Conservation (phyloP, 2,797 vertebrate genomes). For the Coendou prehensilis region DNA sequence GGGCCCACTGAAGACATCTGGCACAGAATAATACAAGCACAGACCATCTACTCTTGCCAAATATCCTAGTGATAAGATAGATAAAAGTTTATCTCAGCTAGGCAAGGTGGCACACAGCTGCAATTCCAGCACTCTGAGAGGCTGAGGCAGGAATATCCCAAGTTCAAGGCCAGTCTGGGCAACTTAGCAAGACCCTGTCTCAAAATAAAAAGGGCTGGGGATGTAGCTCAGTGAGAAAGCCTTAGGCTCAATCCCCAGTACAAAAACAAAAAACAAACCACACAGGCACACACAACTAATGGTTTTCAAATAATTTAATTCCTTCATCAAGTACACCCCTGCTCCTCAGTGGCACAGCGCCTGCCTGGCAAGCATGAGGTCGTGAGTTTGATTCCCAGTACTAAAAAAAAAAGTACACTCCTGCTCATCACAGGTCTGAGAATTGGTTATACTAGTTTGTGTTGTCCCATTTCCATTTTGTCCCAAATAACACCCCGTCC, state of each 20-base stretch:
- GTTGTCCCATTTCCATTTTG: background rate
- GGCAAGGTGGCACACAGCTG: background rate
- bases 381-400: too few species aligned
- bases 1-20: background rate
- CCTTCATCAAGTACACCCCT: background rate
- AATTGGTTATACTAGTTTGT: background rate
- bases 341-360: background rate
- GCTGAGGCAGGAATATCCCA: background rate
- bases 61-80: background rate
- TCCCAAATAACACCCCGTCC: constrained; percentile 1
- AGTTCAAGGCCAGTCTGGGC: background rate
- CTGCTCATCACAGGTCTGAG: constrained; percentile 3
- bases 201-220: background rate
- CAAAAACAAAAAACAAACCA: background rate
- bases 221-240: background rate
- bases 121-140: background rate
- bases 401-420: background rate
- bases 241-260: background rate
- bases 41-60: constrained; percentile 6
- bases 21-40: background rate
- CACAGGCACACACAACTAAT: background rate
- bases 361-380: too few species aligned
- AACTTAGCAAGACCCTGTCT: background rate
- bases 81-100: background rate
- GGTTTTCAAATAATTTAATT: background rate